Percentiles rank a stretch among this genome's conserved stretches.
Conservation (phyloP, 2,888 invertebrate genomes). For the Trissolcus brochymenae region DNA sequence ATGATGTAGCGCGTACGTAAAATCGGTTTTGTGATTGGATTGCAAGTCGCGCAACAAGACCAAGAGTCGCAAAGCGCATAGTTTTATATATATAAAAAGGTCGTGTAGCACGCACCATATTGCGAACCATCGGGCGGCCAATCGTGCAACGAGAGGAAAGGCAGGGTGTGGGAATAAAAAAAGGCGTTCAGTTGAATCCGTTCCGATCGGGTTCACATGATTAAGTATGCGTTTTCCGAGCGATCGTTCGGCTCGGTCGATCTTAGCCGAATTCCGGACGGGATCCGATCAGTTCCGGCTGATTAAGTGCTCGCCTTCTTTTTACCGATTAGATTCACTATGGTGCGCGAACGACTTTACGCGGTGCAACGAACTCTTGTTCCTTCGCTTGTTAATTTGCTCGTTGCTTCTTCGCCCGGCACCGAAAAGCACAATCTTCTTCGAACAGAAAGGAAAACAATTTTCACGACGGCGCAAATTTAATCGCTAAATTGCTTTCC, state of each 20-base stretch:
- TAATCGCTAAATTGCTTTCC: conserved; percentile 18
- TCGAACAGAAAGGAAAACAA: conserved; percentile 31
- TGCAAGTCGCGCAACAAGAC: conserved; percentile 40
- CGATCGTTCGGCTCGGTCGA: conserved; percentile 42
- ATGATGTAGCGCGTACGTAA: conserved; percentile 59
- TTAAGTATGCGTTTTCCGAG: conserved; percentile 47
- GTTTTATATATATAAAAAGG: conserved; percentile 13
- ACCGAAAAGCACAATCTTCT: conserved; percentile 16
- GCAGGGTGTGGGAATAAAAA: neutral
- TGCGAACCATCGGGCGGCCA: conserved; percentile 33
- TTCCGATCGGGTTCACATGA: conserved; percentile 46
- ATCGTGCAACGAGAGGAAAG: conserved; percentile 31
- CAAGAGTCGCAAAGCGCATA: conserved; percentile 49
- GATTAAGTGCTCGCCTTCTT: conserved; percentile 56
- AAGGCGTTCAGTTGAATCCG: conserved; percentile 11
- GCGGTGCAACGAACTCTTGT: conserved; percentile 23
- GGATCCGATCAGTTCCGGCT: conserved; percentile 55
- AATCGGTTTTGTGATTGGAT: conserved; percentile 48
- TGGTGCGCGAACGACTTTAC: conserved; percentile 39
- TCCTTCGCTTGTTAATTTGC: neutral
- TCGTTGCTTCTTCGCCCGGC: conserved; percentile 5
- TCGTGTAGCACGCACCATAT: conserved; percentile 38
- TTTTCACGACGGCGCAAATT: conserved; percentile 7
- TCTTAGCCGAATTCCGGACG: conserved; percentile 25
- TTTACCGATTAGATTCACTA: conserved; percentile 56